Conservation (phyloP, 2,888 invertebrate genomes). For the Papilio elwesi region DNA sequence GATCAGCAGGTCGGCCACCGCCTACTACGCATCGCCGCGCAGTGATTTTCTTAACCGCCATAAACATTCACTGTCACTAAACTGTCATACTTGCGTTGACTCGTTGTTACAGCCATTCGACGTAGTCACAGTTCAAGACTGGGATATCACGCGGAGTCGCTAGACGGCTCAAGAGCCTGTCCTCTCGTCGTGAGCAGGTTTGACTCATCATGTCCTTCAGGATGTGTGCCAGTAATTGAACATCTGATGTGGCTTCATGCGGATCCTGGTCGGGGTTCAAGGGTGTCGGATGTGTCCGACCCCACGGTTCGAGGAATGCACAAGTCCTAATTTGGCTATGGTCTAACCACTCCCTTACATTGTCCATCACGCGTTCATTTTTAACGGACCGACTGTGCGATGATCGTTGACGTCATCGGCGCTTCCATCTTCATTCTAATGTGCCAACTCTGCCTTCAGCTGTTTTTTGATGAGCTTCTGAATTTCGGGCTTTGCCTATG, state of each 20-base stretch:
- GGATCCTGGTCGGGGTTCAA: too few species aligned
- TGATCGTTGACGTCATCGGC: too few species aligned
- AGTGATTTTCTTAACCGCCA: constrained; percentile 1
- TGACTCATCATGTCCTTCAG: constrained; percentile 7
- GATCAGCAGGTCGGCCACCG: constrained; percentile 12
- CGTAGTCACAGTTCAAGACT: not conserved
- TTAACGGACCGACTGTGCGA: too few species aligned
- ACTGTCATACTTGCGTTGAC: not conserved
- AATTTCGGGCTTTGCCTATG: not conserved
- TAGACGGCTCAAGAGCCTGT: too few species aligned
- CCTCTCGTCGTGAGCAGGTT: not conserved
- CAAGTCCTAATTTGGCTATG: not conserved
- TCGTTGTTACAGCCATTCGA: constrained; percentile 2
- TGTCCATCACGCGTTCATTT: too few species aligned
- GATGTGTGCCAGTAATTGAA: not conserved
- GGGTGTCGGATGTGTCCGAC: not conserved
- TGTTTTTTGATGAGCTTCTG: too few species aligned
- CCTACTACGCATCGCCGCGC: not conserved
- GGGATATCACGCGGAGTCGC: too few species aligned
- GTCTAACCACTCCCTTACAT: too few species aligned
- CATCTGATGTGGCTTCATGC: not conserved
- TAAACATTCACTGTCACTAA: not conserved
- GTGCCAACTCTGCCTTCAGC: too few species aligned
- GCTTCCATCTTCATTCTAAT: too few species aligned
- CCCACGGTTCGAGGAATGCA: not conserved